These are phyloP conservation scores for Pygoscelis antarcticus DNA, from an alignment of 2,113 vertebrate species.

Conservation along the genomic window DNA sequence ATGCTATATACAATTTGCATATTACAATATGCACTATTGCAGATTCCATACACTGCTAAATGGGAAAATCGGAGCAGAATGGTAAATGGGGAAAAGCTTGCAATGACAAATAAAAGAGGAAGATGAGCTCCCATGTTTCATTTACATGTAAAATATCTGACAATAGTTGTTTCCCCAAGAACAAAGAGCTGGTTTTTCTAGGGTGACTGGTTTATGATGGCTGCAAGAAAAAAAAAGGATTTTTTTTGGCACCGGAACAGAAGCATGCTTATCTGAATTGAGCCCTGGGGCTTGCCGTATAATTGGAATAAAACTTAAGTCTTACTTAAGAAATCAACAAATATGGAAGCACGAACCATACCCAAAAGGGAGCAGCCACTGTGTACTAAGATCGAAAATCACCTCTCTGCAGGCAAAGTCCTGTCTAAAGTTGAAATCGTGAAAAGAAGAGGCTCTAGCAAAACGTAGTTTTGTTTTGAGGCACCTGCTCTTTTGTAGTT, in stretches of 20 bases:
- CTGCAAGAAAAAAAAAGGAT: conserved; percentile 25
- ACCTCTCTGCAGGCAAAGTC: neutral
- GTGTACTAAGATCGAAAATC: neutral
- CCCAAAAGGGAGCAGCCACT: conserved; percentile 16
- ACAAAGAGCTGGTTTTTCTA: conserved; percentile 72
- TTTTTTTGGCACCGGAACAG: conserved; percentile 50
- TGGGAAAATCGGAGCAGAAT: conserved; percentile 65
- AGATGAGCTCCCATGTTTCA: conserved; percentile 65
- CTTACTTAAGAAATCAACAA: conserved; percentile 70
- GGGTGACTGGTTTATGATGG: conserved; percentile 70
- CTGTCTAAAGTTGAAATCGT: neutral
- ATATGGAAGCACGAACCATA: conserved; percentile 4
- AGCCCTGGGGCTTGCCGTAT: conserved; percentile 63
- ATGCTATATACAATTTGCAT: conserved; percentile 76
- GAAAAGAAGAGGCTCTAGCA: neutral
- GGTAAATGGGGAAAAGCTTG: conserved; percentile 65
- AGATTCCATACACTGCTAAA: conserved; percentile 64
- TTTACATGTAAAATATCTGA: conserved; percentile 68
- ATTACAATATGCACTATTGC: conserved; percentile 74
- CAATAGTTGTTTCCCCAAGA: conserved; percentile 65
- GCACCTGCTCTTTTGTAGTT: neutral
- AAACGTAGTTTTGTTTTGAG: neutral
- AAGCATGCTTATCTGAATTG: conserved; percentile 66
- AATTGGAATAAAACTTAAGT: conserved; percentile 53
- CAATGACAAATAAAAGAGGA: conserved; percentile 62